A percentile compares a stretch with the other conserved stretches of the same genome.
Conservation (phyloP, 2,797 vertebrate genomes). For the Poecilia velifera region DNA sequence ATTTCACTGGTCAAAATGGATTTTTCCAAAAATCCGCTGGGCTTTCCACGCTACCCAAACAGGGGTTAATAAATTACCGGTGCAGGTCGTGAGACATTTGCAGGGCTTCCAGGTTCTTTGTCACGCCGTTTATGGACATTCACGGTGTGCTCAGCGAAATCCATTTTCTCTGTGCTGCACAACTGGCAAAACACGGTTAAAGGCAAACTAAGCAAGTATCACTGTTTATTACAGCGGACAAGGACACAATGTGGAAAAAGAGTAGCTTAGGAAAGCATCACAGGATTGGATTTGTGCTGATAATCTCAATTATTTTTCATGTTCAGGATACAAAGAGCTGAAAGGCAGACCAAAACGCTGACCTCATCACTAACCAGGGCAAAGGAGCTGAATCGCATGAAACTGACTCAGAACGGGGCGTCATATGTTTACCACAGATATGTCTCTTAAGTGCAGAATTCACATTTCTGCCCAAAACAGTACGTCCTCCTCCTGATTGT, state of each 20-base stretch:
- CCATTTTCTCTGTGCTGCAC: slow-evolving; percentile 57
- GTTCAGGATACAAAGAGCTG: slow-evolving; percentile 47
- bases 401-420: slow-evolving; percentile 15
- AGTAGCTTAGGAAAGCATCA: slow-evolving; percentile 55
- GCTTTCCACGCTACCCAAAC: slow-evolving; percentile 36
- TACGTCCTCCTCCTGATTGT: background rate
- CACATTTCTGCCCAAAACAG: background rate
- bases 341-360: slow-evolving; percentile 63
- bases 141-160: slow-evolving; percentile 54
- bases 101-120: slow-evolving; percentile 60
- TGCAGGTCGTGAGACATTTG: slow-evolving; percentile 53
- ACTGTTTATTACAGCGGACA: slow-evolving; percentile 57
- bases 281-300: slow-evolving; percentile 63
- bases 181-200: slow-evolving; percentile 53
- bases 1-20: slow-evolving; percentile 30
- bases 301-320: slow-evolving; percentile 66
- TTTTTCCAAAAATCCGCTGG: slow-evolving; percentile 45
- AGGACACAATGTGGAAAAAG: slow-evolving; percentile 57
- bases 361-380: slow-evolving; percentile 54
- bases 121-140: slow-evolving; percentile 59
- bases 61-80: slow-evolving; percentile 59
- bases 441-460: slow-evolving; percentile 1
- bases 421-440: slow-evolving; percentile 17
- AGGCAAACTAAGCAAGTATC: slow-evolving; percentile 54
- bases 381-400: slow-evolving; percentile 59